Evolutionary conservation across 1,140 invertebrate genomes (phyloP), one percentile per base, ranked within the genome.

Genomic region (Sarcophaga bullata): DNA sequence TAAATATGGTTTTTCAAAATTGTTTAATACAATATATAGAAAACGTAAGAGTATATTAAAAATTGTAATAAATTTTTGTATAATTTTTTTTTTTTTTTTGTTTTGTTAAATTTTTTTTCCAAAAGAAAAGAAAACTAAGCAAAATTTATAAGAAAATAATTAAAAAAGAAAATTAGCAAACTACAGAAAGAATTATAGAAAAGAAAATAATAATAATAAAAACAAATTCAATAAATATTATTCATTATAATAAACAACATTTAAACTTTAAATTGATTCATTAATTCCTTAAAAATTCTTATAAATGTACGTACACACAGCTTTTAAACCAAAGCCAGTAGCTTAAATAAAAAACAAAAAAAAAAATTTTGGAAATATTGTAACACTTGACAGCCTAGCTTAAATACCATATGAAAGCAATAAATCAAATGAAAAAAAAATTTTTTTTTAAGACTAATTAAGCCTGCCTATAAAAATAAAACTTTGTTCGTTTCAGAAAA

Each of bases 11-110:
- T 76, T 17, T 49, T n/a, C 52, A 78, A 78, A 78, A 52, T 78
- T 76, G 73, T 76, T 49, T 78, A 78, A 78, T 50, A 78, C 75
- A 78, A 78, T 78, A 50, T 50, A 78, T 52, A 78, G 73, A 75
- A 78, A 78, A 78, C 75, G 75, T 17, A 78, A 50, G 50, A 52
- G 48, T 50, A 25, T 78, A 78, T 52, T 0, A 49, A 78, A 50
- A 78, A 50, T 78, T 50, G 17, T 11, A 25, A 78, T 25, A 76
- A 49, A 49, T 10, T 10, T 50, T 76, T 49, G 73, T 78, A 25
- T 17, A 25, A 52, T 50, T 48, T 78, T 8, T 50, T 17, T 17
- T 50, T 50, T 25, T 19, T 25, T 25, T 17, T 72, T 17, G 9
- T 50, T 52, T 25, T 19, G n/a, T 25, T 72, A 25, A 9, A 19